Conservation (phyloP, 2,797 vertebrate genomes). For the Falco biarmicus region DNA sequence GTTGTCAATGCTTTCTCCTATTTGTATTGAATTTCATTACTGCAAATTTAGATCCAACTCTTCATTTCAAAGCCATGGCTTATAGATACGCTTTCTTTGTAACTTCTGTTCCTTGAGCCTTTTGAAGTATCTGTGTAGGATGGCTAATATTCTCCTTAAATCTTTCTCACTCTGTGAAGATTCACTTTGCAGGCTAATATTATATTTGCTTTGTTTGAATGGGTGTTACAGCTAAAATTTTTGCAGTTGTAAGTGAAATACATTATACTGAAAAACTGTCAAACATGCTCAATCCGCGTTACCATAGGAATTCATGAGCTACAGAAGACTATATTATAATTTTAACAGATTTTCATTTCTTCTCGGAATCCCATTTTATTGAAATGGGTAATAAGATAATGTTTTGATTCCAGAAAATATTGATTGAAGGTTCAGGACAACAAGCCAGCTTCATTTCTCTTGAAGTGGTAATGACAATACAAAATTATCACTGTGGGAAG, state of each 20-base stretch:
- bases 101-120: not conserved
- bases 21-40: not conserved
- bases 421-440: not conserved
- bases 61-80: not conserved
- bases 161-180: not conserved
- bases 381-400: not conserved
- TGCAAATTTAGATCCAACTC: not conserved
- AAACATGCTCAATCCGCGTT: not conserved
- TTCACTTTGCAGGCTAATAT: not conserved
- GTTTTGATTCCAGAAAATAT: not conserved
- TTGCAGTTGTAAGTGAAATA: not conserved
- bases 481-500: not conserved
- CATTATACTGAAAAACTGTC: not conserved
- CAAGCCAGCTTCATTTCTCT: not conserved
- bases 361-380: not conserved
- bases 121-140: not conserved
- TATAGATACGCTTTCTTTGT: not conserved
- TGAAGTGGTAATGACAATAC: not conserved
- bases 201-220: slow-evolving; percentile 21
- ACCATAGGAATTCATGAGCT: not conserved
- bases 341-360: not conserved
- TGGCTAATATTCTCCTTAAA: not conserved
- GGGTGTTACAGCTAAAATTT: not conserved
- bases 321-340: not conserved
- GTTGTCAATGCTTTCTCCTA: not conserved